phyloP scores from a whole-genome alignment of 2,797 vertebrate genomes.

The Champsocephalus gunnari region DNA sequence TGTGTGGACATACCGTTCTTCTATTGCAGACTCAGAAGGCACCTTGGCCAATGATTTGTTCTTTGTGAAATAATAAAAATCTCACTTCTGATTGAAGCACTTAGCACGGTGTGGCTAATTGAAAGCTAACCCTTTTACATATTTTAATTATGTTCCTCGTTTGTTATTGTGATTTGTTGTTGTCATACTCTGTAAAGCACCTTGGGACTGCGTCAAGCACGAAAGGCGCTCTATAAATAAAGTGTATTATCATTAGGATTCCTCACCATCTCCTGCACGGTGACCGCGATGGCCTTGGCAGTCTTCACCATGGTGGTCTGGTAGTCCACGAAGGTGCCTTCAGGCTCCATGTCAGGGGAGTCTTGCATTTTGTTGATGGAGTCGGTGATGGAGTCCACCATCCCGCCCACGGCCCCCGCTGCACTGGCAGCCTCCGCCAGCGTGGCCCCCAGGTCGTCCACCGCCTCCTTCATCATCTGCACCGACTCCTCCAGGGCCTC shows the following conservation, averaged over 20 bases:
- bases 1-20: no score
- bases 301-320: constrained; percentile 99
- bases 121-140: no score
- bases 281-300: constrained; percentile 97
- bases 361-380: constrained; percentile 97
- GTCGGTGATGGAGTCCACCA: constrained; percentile 97
- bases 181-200: no score
- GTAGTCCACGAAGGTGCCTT: constrained; percentile 98
- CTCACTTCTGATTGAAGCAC: no score
- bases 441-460: constrained; percentile 94
- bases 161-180: no score
- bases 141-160: no score
- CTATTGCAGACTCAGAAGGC: no score
- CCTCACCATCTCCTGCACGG: constrained; percentile 97
- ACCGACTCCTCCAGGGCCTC: constrained; percentile 96
- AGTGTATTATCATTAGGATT: background rate
- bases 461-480: constrained; percentile 99
- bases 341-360: constrained; percentile 87
- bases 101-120: no score
- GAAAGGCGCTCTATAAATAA: background rate
- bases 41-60: no score
- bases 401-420: constrained; percentile 94
- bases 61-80: no score
- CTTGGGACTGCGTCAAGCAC: no score
- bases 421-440: constrained; percentile 94